These are phyloP conservation scores for Rhodophaea formosa DNA, from an alignment of 2,888 invertebrate genomes.

Conservation along the genomic window DNA sequence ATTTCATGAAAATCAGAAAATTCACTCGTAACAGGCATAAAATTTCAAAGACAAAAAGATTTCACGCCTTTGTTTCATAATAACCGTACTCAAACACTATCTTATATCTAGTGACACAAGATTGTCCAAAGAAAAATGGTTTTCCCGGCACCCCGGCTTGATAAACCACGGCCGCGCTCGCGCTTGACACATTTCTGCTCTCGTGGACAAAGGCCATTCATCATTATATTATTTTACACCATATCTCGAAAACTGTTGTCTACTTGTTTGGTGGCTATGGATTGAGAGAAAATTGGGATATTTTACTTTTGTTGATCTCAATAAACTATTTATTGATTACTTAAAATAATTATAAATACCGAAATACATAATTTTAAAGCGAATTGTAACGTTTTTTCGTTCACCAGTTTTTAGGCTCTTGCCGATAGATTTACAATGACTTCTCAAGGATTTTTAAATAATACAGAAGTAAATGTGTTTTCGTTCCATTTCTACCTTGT, in stretches of 20 bases:
- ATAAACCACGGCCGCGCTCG: constrained; percentile 1
- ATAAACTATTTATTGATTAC: background rate
- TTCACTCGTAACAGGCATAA: background rate
- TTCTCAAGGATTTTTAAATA: too few relatives aligned
- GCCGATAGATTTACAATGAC: too few relatives aligned
- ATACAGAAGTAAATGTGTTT: too few relatives aligned
- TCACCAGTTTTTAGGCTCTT: too few relatives aligned
- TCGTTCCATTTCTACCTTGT: too few relatives aligned
- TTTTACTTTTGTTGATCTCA: background rate
- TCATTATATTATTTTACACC: constrained; percentile 16
- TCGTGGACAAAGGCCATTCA: constrained; percentile 5
- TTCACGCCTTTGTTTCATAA: background rate
- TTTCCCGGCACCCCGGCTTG: background rate
- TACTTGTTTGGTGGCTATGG: background rate
- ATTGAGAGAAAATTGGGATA: background rate
- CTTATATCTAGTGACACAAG: background rate
- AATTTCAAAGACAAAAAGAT: background rate
- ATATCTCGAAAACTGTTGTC: background rate
- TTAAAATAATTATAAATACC: too few relatives aligned
- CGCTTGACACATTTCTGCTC: constrained; percentile 9
- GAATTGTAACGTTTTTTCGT: too few relatives aligned
- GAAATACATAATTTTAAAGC: too few relatives aligned
- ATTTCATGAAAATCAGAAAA: too few relatives aligned
- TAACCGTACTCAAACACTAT: background rate
- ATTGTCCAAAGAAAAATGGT: constrained; percentile 5